phyloP scores from a whole-genome alignment of 2,888 invertebrate species.

The Alcis repandata region DNA sequence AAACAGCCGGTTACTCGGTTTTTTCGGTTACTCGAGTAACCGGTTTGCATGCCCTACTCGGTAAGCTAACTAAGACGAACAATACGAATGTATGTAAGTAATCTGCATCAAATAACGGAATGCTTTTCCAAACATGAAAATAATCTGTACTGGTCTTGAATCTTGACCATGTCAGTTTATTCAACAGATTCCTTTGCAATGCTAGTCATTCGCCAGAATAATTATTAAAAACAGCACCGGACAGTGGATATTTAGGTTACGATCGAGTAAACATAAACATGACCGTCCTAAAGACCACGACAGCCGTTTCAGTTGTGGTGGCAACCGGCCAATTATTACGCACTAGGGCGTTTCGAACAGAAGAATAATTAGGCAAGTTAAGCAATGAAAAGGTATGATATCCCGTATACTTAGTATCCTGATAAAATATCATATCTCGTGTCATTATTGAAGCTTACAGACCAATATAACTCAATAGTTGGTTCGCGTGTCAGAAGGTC shows the following conservation, averaged over 20 bases:
- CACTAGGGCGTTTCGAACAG: slow-evolving; percentile 41
- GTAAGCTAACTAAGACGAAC: slow-evolving; percentile 2
- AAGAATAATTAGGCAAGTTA: slow-evolving; percentile 39
- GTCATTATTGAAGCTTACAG: slow-evolving; percentile 37
- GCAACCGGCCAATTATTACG: slow-evolving; percentile 58
- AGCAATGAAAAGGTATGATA: slow-evolving; percentile 27
- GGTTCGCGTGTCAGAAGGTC: slow-evolving; percentile 58
- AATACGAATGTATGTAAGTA: neutral
- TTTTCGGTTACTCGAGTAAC: no score
- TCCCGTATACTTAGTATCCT: neutral
- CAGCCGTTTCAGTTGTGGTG: slow-evolving; percentile 57
- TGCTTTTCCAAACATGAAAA: neutral
- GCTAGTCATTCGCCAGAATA: slow-evolving; percentile 22
- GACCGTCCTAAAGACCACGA: slow-evolving; percentile 63
- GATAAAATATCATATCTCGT: slow-evolving; percentile 32
- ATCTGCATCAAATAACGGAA: neutral
- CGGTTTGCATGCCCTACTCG: no score
- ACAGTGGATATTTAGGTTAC: slow-evolving; percentile 65
- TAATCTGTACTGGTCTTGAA: slow-evolving; percentile 3
- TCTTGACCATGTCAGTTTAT: slow-evolving; percentile 11
- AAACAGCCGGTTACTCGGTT: no score
- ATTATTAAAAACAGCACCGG: slow-evolving; percentile 23
- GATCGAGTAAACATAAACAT: slow-evolving; percentile 70
- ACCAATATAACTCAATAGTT: slow-evolving; percentile 38
- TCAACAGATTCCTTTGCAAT: slow-evolving; percentile 16